Conservation (phyloP, 2,113 vertebrate genomes). For the Embiotoca jacksoni region DNA sequence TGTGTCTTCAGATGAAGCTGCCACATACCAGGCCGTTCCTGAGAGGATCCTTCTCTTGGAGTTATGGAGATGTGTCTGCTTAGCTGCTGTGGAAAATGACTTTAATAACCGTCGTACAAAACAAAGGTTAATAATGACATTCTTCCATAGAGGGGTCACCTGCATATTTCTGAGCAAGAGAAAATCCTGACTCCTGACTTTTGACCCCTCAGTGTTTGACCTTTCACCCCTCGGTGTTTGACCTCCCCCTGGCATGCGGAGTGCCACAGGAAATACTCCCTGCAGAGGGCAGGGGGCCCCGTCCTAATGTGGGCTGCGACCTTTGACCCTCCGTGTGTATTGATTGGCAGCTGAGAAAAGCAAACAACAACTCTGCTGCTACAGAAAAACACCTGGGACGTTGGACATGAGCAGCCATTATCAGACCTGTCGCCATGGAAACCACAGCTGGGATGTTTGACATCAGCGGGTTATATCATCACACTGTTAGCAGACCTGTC, state of each 20-base stretch:
- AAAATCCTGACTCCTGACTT: conserved; percentile 42
- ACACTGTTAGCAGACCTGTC: too few species aligned
- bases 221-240: conserved; percentile 44
- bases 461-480: background rate
- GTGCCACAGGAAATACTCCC: conserved; percentile 68
- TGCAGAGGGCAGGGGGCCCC: conserved; percentile 47
- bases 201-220: conserved; percentile 34
- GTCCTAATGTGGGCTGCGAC: conserved; percentile 57
- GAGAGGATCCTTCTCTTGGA: background rate
- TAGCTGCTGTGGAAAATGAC: background rate
- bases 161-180: conserved; percentile 35
- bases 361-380: conserved; percentile 41
- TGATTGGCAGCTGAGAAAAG: conserved; percentile 58
- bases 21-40: conserved; percentile 13
- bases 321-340: conserved; percentile 52
- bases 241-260: conserved; percentile 46
- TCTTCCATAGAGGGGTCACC: conserved; percentile 15
- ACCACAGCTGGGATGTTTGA: background rate
- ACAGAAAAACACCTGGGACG: conserved; percentile 15
- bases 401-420: conserved; percentile 1
- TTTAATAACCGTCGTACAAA: background rate
- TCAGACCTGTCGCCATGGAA: background rate
- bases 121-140: background rate
- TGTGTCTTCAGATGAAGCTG: conserved; percentile 19
- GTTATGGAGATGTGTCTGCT: background rate